Evolutionary conservation across 2,888 invertebrate species (phyloP), one percentile per base, ranked within the genome.

Genomic region (Cephus nigrinus): DNA sequence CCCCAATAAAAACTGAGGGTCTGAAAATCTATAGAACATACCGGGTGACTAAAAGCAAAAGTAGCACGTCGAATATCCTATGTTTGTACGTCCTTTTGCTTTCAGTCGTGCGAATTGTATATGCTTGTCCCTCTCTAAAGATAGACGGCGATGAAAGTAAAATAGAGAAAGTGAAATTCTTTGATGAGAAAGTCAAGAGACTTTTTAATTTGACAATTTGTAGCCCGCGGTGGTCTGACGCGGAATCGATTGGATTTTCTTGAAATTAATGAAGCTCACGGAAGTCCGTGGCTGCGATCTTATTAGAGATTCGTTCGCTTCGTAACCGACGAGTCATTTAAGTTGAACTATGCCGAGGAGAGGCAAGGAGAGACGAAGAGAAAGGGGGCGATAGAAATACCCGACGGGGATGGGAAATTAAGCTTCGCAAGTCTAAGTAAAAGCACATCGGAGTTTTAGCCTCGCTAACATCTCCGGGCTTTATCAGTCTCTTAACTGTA

Each of bases 231-330:
- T 23, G 9, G 23, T 23, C 9, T 55, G 55, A 55, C 55, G 9
- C 15, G 9, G 23, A 55, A 55, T 55, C 55, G 55, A 55, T 55
- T 55, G 55, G 55, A 55, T 55, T 55, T 23, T 55, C 23, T 55
- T 23, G 23, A 86, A 87, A 86, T 88, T 88, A 87, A 88, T 86
- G 83, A 84, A 83, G 83, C 86, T 86, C 85, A 23, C 55, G 55
- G 77, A 83, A 83, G 87, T 88, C 88, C 85, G 83, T 84, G 78
- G 78, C 82, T 80, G 82, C 84, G 86, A 89, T 89, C 88, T 89
- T 87, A 87, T 87, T 87, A 87, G 85, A 86, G 87, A 87, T 84
- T 86, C 85, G 80, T 83, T 55, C 80, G 78, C 77, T 75, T 78
- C 15, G 77, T 76, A 84, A 84, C 85, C 84, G 85, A 85, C 83